A percentile compares a stretch with the other conserved stretches of the same genome.
Evolutionary conservation across 2,797 vertebrate species (phyloP).

Genomic region (Capromys pilorides): DNA sequence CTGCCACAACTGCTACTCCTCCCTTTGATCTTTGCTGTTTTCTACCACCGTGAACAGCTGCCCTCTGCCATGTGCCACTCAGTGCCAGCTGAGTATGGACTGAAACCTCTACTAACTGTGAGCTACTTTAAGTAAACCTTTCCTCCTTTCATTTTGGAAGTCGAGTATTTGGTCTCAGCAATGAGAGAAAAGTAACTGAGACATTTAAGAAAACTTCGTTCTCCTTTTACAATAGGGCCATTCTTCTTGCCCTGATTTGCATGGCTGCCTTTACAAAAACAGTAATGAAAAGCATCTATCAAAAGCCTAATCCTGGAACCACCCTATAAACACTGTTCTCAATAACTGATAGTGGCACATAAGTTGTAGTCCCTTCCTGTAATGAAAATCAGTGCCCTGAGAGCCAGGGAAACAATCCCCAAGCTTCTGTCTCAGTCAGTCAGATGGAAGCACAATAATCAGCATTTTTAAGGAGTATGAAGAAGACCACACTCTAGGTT

Average conservation of each 20-base stretch:
- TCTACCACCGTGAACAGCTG: no score
- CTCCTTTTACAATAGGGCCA: constrained; percentile 68
- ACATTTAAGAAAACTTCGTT: constrained; percentile 62
- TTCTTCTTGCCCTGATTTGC: constrained; percentile 54
- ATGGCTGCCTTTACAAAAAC: constrained; percentile 56
- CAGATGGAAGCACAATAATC: not conserved
- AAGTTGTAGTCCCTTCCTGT: not conserved
- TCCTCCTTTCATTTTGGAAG: no score
- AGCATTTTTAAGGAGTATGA: constrained; percentile 30
- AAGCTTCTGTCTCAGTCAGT: not conserved
- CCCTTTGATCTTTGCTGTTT: no score
- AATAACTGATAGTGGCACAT: not conserved
- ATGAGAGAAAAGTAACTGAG: no score
- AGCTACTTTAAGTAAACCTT: no score
- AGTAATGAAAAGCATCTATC: constrained; percentile 48
- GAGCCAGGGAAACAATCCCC: not conserved
- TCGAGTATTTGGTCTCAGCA: no score
- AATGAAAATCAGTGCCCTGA: not conserved
- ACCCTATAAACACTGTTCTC: constrained; percentile 7
- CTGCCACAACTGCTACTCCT: no score
- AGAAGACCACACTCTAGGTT: not conserved
- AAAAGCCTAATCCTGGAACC: constrained; percentile 26
- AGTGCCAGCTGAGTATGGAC: no score
- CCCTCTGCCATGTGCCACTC: no score
- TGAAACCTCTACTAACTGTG: no score